These are phyloP conservation scores for Embidobia sp. DNA, from an alignment of 2,888 invertebrate species.

Conservation along the genomic window DNA sequence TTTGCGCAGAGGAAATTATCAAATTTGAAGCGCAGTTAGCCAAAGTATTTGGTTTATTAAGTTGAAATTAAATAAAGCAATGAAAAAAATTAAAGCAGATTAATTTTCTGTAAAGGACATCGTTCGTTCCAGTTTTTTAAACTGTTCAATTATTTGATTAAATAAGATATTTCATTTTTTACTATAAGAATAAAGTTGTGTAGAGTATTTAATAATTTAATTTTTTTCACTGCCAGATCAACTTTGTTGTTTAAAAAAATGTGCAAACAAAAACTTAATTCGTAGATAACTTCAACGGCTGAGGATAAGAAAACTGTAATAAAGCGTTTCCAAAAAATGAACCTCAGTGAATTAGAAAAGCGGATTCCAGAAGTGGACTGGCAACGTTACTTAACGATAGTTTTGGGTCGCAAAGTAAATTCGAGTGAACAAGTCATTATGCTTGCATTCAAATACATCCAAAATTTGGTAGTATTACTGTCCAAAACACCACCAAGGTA, in stretches of 20 bases:
- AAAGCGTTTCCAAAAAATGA: slow-evolving; percentile 91
- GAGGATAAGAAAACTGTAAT: slow-evolving; percentile 92
- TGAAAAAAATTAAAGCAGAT: too few species aligned
- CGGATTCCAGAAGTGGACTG: slow-evolving; percentile 89
- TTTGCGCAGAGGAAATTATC: slow-evolving; percentile 86
- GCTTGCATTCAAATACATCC: slow-evolving; percentile 88
- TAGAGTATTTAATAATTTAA: too few species aligned
- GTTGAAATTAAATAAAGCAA: too few species aligned
- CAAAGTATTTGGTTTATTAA: too few species aligned
- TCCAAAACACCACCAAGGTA: slow-evolving; percentile 77
- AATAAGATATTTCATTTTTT: too few species aligned
- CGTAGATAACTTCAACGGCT: slow-evolving; percentile 87
- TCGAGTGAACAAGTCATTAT: slow-evolving; percentile 87
- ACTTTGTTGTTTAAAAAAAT: too few species aligned
- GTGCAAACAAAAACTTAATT: too few species aligned
- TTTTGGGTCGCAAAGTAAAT: slow-evolving; percentile 85
- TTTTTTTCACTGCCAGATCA: too few species aligned
- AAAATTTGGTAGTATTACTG: slow-evolving; percentile 86
- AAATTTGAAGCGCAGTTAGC: slow-evolving; percentile 27
- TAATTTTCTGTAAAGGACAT: too few species aligned
- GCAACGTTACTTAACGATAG: slow-evolving; percentile 86
- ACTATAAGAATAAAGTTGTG: too few species aligned
- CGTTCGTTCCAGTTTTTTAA: too few species aligned
- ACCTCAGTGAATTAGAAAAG: slow-evolving; percentile 86
- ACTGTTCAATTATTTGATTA: too few species aligned